These are phyloP conservation scores for Coracias cyanogaster DNA, from an alignment of 2,797 vertebrate genomes.

Conservation along the genomic window DNA sequence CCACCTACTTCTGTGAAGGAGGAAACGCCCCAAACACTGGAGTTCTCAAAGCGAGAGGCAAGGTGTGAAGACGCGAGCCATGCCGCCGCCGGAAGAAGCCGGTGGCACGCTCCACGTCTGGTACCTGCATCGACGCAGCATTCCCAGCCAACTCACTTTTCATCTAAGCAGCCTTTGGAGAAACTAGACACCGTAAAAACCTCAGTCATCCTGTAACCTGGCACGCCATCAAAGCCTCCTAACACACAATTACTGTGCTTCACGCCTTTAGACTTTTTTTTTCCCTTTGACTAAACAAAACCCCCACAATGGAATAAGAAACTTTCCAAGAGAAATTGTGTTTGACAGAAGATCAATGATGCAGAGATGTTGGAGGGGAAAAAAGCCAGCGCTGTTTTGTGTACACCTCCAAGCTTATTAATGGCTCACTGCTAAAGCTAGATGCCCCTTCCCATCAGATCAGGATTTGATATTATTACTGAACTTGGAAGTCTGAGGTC, in stretches of 20 bases:
- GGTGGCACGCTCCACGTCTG: not conserved
- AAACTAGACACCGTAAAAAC: constrained; percentile 34
- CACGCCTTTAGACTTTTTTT: constrained; percentile 51
- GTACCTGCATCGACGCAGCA: not conserved
- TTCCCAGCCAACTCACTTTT: constrained; percentile 19
- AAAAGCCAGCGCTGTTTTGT: constrained; percentile 47
- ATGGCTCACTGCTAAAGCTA: constrained; percentile 40
- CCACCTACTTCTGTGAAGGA: not conserved
- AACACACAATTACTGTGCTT: constrained; percentile 18
- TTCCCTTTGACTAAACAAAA: constrained; percentile 61
- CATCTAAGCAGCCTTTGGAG: constrained; percentile 10
- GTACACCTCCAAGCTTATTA: constrained; percentile 55
- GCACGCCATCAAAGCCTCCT: constrained; percentile 44
- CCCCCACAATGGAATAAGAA: constrained; percentile 55
- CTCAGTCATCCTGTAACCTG: constrained; percentile 40
- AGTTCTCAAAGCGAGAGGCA: not conserved
- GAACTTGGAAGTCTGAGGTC: constrained; percentile 25
- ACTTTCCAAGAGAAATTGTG: constrained; percentile 57
- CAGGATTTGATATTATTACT: constrained; percentile 30
- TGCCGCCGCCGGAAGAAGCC: not conserved
- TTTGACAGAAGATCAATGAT: constrained; percentile 68
- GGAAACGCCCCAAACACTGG: not conserved
- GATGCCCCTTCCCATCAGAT: constrained; percentile 35
- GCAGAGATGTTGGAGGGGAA: constrained; percentile 31
- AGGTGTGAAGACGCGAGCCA: not conserved